phyloP scores from a whole-genome alignment of 2,797 vertebrate genomes.

The Enteromius argenteus region DNA sequence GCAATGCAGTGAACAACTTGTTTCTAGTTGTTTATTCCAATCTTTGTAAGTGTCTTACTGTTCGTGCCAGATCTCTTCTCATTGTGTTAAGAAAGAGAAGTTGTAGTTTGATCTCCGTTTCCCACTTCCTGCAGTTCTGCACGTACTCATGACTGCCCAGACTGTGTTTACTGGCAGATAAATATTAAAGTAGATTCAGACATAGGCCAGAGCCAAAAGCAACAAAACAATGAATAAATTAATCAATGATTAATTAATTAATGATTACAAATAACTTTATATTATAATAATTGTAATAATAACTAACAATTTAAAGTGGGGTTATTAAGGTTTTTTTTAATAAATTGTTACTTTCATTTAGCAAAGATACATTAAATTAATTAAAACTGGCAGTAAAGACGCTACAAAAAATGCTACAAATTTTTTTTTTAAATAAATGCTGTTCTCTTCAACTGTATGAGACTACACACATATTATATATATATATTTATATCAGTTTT shows the following conservation, averaged over 20 bases:
- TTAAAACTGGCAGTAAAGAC: too few relatives aligned
- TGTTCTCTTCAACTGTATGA: too few relatives aligned
- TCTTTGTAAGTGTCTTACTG: slow-evolving; percentile 79
- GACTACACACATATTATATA: too few relatives aligned
- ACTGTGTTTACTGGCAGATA: slow-evolving; percentile 87
- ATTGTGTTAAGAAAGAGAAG: slow-evolving; percentile 85
- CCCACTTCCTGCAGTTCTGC: slow-evolving; percentile 98
- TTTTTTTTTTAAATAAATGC: too few relatives aligned
- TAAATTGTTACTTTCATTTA: not conserved
- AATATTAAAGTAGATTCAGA: slow-evolving; percentile 36
- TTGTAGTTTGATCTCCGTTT: slow-evolving; percentile 93
- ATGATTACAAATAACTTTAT: not conserved
- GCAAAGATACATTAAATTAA: too few relatives aligned
- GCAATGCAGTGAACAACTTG: not conserved
- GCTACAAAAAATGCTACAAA: too few relatives aligned
- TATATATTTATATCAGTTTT: not conserved
- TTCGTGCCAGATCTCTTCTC: slow-evolving; percentile 88
- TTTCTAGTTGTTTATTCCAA: not conserved
- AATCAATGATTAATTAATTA: not conserved
- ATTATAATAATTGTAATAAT: not conserved
- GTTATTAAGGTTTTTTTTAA: not conserved
- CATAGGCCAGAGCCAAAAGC: not conserved
- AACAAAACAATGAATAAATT: not conserved
- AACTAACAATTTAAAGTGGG: not conserved
- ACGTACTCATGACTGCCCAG: slow-evolving; percentile 96